phyloP scores from a whole-genome alignment of 2,888 invertebrate genomes.

The Macrophya annulata region DNA sequence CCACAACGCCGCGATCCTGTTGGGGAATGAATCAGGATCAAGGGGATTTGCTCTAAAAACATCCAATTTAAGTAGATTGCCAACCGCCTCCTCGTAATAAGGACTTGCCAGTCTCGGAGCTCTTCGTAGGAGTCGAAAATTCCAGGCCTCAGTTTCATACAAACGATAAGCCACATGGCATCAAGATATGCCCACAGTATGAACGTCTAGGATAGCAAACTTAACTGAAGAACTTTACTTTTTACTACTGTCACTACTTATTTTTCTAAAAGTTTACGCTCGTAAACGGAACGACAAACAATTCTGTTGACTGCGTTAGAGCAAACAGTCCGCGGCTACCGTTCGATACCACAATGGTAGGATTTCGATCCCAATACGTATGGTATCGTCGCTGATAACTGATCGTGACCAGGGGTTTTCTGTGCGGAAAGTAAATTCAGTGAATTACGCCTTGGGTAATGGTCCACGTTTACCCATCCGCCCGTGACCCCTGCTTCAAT shows the following conservation, averaged over 20 bases:
- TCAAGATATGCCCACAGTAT: slow-evolving; percentile 31
- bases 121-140: slow-evolving; percentile 47
- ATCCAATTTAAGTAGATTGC: slow-evolving; percentile 70
- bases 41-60: slow-evolving; percentile 65
- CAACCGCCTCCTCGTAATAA: slow-evolving; percentile 54
- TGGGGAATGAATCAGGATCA: slow-evolving; percentile 67
- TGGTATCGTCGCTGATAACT: slow-evolving; percentile 34
- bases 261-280: slow-evolving; percentile 42
- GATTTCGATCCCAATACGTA: slow-evolving; percentile 27
- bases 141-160: slow-evolving; percentile 35
- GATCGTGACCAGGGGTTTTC: slow-evolving; percentile 33
- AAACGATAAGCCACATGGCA: slow-evolving; percentile 40
- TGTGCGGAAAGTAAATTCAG: slow-evolving; percentile 30
- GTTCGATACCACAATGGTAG: neutral
- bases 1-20: slow-evolving; percentile 70
- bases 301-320: slow-evolving; percentile 46
- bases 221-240: slow-evolving; percentile 43
- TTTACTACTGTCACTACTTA: slow-evolving; percentile 46
- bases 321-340: slow-evolving; percentile 29
- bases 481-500: slow-evolving; percentile 32
- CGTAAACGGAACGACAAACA: slow-evolving; percentile 54
- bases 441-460: slow-evolving; percentile 48
- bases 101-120: slow-evolving; percentile 44
- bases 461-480: slow-evolving; percentile 25
- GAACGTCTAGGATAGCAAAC: slow-evolving; percentile 36